Evolutionary conservation across 1,140 invertebrate species (phyloP).

Genomic region (Acromyrmex charruanus): DNA sequence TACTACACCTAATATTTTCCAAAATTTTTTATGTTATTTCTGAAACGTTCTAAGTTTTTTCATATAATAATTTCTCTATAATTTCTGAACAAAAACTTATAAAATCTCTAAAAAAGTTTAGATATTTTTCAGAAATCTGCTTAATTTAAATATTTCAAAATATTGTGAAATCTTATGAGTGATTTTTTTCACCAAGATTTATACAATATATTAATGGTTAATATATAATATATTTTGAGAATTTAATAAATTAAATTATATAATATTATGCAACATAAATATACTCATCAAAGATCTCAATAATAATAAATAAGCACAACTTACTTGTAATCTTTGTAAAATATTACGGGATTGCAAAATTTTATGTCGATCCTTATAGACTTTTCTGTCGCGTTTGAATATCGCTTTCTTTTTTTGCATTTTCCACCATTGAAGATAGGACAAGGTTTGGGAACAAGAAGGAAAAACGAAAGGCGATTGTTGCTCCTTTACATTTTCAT

Average conservation of each 20-base stretch:
- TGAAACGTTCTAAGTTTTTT: no score
- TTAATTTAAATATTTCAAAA: no score
- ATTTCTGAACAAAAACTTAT: no score
- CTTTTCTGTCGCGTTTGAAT: conserved; percentile 55
- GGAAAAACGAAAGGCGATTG: conserved; percentile 79
- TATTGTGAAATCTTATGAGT: no score
- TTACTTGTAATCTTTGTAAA: conserved; percentile 76
- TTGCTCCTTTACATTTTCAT: conserved; percentile 75
- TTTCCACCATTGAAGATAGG: conserved; percentile 76
- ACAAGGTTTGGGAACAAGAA: conserved; percentile 76
- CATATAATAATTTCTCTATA: no score
- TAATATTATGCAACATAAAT: background rate
- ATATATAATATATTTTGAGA: background rate
- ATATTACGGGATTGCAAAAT: conserved; percentile 56
- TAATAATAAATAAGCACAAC: conserved; percentile 38
- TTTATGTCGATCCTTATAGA: conserved; percentile 3
- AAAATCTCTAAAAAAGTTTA: no score
- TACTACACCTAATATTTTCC: no score
- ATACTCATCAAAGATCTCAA: background rate
- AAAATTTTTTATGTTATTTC: no score
- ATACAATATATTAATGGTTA: background rate
- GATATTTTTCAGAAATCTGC: no score
- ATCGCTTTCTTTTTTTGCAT: conserved; percentile 50
- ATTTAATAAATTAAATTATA: conserved; percentile 3
- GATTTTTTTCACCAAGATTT: background rate